Evolutionary conservation across 2,797 vertebrate species (phyloP).

Genomic region (Petrocephalus schoutedeni): DNA sequence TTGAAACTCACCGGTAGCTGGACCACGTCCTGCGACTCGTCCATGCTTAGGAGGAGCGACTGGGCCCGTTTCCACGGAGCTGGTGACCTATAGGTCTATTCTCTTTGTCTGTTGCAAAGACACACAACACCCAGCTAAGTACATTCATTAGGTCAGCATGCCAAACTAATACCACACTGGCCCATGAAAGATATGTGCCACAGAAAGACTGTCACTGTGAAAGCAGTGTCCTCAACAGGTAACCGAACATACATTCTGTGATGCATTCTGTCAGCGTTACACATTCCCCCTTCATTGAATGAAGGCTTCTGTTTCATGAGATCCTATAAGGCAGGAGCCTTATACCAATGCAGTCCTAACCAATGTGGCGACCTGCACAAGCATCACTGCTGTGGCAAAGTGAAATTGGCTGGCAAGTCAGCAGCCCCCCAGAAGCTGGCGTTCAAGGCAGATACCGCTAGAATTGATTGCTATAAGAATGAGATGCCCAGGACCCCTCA

Average conservation of each 20-base stretch:
- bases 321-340: not conserved
- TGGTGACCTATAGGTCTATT: slow-evolving; percentile 36
- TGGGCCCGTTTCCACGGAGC: slow-evolving; percentile 52
- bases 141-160: slow-evolving; percentile 21
- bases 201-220: slow-evolving; percentile 43
- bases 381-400: not conserved
- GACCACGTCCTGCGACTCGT: slow-evolving; percentile 76
- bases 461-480: slow-evolving; percentile 45
- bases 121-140: slow-evolving; percentile 37
- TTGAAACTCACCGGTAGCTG: slow-evolving; percentile 81
- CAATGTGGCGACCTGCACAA: not conserved
- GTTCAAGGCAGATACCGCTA: not conserved
- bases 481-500: slow-evolving; percentile 48
- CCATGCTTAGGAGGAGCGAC: slow-evolving; percentile 69
- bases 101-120: slow-evolving; percentile 41
- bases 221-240: slow-evolving; percentile 50
- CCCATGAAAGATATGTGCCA: slow-evolving; percentile 42
- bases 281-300: slow-evolving; percentile 52
- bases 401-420: not conserved
- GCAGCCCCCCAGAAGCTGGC: not conserved
- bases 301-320: slow-evolving; percentile 58
- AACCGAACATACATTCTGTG: slow-evolving; percentile 48
- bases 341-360: not conserved
- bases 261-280: slow-evolving; percentile 46
- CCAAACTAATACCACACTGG: slow-evolving; percentile 11